Conservation (phyloP, 2,797 vertebrate genomes). For the Sebastolobus altivelis region DNA sequence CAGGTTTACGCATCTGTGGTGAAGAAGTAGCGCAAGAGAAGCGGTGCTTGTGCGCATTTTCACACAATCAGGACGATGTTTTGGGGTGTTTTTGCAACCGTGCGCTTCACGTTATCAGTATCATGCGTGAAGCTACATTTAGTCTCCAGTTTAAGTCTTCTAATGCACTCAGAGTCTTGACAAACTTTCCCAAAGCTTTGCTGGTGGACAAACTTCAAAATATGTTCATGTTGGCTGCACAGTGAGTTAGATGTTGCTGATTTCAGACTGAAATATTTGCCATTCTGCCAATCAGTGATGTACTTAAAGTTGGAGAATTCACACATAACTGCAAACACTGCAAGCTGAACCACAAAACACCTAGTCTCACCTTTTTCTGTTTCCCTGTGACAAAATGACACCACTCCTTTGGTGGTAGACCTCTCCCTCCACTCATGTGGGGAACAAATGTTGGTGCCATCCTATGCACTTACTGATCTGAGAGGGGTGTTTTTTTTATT, state of each 20-base stretch:
- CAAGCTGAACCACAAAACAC: background rate
- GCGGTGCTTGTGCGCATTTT: background rate
- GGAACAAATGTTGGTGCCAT: constrained; percentile 27
- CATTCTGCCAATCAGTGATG: background rate
- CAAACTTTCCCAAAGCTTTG: background rate
- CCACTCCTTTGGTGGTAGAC: constrained; percentile 22
- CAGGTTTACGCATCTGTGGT: constrained; percentile 3
- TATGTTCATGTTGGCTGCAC: background rate
- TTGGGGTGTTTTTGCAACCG: background rate
- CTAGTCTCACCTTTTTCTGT: background rate
- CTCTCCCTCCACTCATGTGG: constrained; percentile 50
- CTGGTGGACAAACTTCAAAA: background rate
- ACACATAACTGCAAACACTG: background rate
- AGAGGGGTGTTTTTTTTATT: background rate
- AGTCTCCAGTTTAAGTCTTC: background rate
- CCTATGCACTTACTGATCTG: constrained; percentile 11
- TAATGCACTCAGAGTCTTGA: background rate
- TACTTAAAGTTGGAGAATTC: background rate
- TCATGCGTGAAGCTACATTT: background rate
- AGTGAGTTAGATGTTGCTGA: background rate
- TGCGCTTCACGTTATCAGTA: too few species aligned
- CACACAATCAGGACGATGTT: background rate
- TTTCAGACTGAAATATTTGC: background rate
- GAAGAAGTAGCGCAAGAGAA: background rate
- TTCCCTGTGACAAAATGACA: constrained; percentile 8